A percentile compares a stretch with the other conserved stretches of the same genome.
These are phyloP conservation scores for Doryteuthis pealeii DNA, from an alignment of 1,140 invertebrate species.

Conservation along the genomic window DNA sequence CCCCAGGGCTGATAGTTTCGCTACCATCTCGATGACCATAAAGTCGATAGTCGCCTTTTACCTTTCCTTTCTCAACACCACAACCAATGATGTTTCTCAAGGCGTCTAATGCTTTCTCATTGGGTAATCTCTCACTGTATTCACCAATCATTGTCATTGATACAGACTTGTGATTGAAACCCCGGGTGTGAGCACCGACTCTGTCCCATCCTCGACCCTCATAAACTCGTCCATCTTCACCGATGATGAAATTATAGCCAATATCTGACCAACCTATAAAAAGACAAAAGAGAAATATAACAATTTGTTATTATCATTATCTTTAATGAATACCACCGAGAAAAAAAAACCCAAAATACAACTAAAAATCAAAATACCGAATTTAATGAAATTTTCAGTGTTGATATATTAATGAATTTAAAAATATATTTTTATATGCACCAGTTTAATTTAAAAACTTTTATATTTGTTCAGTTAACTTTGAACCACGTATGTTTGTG, in stretches of 20 bases:
- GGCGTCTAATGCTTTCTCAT: conserved; percentile 27
- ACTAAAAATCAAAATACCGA: too few species aligned
- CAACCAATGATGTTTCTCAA: conserved; percentile 38
- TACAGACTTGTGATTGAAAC: conserved; percentile 51
- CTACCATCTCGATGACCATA: conserved; percentile 39
- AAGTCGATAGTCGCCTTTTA: conserved; percentile 32
- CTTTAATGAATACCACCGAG: too few species aligned
- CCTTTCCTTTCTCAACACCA: conserved; percentile 28
- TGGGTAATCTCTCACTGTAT: conserved; percentile 33
- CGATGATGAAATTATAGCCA: conserved; percentile 41
- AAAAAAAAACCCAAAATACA: too few species aligned
- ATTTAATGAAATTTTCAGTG: too few species aligned
- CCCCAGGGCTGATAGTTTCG: conserved; percentile 38
- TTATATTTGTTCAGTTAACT: too few species aligned
- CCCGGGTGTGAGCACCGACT: conserved; percentile 30
- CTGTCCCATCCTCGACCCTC: conserved; percentile 36
- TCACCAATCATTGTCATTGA: conserved; percentile 75
- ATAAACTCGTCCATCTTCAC: conserved; percentile 37
- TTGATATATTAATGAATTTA: too few species aligned
- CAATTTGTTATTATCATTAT: too few species aligned
- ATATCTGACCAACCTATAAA: conserved; percentile 36
- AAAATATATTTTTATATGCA: too few species aligned
- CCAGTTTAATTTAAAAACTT: too few species aligned
- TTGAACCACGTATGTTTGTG: too few species aligned
- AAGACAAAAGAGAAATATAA: not conserved